phyloP scores from a whole-genome alignment of 1,140 invertebrate genomes.

The Bombus superbus region DNA sequence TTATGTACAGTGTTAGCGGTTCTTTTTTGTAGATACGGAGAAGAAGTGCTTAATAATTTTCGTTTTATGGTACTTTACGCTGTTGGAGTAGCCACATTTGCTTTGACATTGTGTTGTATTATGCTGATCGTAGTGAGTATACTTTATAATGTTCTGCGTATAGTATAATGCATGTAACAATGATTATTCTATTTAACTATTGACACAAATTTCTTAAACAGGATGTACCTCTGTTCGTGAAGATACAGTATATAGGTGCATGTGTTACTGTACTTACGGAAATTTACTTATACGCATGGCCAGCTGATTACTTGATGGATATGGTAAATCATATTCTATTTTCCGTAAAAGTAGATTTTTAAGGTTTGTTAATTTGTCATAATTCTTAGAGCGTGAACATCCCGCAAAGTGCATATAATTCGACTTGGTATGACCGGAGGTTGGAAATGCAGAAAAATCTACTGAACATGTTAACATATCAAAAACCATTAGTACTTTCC shows the following conservation, averaged over 20 bases:
- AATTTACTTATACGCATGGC: conserved; percentile 56
- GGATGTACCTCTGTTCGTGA: conserved; percentile 40
- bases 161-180: too few species aligned
- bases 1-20: not conserved
- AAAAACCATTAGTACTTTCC: conserved; percentile 61
- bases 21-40: not conserved
- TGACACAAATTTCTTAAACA: not conserved
- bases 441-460: conserved; percentile 17
- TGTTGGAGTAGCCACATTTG: not conserved
- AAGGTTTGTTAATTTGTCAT: not conserved
- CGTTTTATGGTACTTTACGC: not conserved
- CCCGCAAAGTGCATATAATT: conserved; percentile 23
- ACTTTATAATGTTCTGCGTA: too few species aligned
- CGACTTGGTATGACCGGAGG: conserved; percentile 4
- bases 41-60: not conserved
- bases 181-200: not conserved
- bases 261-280: conserved; percentile 36
- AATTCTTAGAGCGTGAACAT: not conserved
- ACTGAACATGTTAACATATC: conserved; percentile 17
- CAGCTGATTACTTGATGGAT: conserved; percentile 44
- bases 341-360: too few species aligned
- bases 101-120: not conserved
- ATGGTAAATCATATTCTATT: conserved; percentile 18
- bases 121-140: not conserved
- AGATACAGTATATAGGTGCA: conserved; percentile 47